Evolutionary conservation across 2,888 invertebrate species (phyloP).

Genomic region (Eupithecia abbreviata): DNA sequence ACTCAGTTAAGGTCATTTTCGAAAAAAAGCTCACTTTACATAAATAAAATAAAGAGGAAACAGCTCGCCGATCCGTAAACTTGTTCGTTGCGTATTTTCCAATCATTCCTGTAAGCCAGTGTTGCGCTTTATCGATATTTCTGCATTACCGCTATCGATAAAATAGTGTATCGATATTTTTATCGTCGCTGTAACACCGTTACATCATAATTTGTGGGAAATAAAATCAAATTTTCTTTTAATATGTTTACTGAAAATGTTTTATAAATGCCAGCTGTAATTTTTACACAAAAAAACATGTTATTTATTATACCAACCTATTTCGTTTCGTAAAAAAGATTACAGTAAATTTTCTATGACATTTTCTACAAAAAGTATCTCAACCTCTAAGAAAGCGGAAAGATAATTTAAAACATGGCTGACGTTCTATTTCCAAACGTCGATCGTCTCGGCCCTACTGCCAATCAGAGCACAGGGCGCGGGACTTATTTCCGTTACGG

Average conservation of each 20-base stretch:
- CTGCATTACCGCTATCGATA: conserved; percentile 29
- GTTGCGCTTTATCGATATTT: conserved; percentile 37
- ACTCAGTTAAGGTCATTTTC: conserved; percentile 17
- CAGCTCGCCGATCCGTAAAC: conserved; percentile 42
- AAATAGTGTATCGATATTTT: conserved; percentile 35
- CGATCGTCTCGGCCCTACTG: conserved; percentile 54
- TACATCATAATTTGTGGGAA: conserved; percentile 9
- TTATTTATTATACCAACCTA: background rate
- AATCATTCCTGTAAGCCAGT: conserved; percentile 47
- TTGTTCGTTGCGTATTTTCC: conserved; percentile 52
- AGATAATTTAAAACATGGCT: conserved; percentile 32
- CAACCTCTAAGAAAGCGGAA: conserved; percentile 18
- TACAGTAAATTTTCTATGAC: background rate
- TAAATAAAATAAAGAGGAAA: conserved; percentile 38
- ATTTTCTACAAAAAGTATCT: background rate
- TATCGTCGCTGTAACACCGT: conserved; percentile 24
- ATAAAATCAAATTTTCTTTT: conserved; percentile 1
- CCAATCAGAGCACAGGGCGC: conserved; percentile 70
- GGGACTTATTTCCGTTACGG: conserved; percentile 69
- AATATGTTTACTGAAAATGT: background rate
- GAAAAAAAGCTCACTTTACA: conserved; percentile 18
- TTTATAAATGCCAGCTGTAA: background rate
- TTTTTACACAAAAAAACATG: background rate
- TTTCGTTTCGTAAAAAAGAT: background rate
- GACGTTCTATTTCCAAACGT: conserved; percentile 41